A percentile compares a stretch with the other conserved stretches of the same genome.
Evolutionary conservation across 2,888 invertebrate genomes (phyloP).

Genomic region (Drosophila monieri): DNA sequence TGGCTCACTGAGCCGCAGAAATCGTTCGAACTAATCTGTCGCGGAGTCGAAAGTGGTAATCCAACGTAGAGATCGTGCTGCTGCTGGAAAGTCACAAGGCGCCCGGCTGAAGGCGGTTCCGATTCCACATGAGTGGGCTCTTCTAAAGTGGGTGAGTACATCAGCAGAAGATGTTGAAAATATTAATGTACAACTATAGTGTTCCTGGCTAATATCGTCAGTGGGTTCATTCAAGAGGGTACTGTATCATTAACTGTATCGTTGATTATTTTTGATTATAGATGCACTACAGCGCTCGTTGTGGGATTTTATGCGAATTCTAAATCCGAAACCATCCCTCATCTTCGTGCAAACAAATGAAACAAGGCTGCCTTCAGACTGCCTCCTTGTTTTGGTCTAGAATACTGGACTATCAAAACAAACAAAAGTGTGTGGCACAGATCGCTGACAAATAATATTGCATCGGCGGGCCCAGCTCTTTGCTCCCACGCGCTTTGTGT

Average conservation of each 20-base stretch:
- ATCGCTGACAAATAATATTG: conserved; percentile 3
- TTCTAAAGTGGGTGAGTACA: conserved; percentile 79
- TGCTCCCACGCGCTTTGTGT: conserved; percentile 70
- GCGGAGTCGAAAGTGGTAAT: conserved; percentile 10
- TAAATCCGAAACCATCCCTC: too few relatives aligned
- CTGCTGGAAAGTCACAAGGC: conserved; percentile 30
- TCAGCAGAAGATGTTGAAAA: conserved; percentile 39
- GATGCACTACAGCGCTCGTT: too few relatives aligned
- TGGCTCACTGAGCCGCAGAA: not conserved
- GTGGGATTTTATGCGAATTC: too few relatives aligned
- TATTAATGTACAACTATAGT: conserved; percentile 23
- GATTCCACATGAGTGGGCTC: conserved; percentile 77
- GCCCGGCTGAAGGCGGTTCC: conserved; percentile 65
- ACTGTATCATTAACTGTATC: too few relatives aligned
- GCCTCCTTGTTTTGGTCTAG: not conserved
- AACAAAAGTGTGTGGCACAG: conserved; percentile 11
- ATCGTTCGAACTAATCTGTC: conserved; percentile 27
- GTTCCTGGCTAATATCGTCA: not conserved
- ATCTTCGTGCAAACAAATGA: too few relatives aligned
- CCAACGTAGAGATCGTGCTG: conserved; percentile 27
- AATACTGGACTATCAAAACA: conserved; percentile 7
- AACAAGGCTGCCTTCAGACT: not conserved
- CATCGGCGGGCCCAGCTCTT: conserved; percentile 50
- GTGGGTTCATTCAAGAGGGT: too few relatives aligned
- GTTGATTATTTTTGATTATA: too few relatives aligned